phyloP scores from a whole-genome alignment of 2,113 vertebrate genomes.

The Eupsittula cactorum region DNA sequence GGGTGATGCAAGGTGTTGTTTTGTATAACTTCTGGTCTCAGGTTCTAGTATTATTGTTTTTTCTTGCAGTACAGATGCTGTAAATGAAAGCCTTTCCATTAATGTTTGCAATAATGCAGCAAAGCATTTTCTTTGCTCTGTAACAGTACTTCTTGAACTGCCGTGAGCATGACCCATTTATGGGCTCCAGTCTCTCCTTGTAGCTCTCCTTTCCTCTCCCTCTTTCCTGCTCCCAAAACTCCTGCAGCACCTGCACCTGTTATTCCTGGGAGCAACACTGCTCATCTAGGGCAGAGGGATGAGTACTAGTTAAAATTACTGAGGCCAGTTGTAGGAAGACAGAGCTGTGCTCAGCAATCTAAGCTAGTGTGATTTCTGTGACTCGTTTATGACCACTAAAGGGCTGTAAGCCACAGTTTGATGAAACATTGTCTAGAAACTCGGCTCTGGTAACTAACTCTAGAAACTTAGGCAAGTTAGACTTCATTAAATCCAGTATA shows the following conservation, averaged over 20 bases:
- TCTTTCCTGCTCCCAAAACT: not conserved
- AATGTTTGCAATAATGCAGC: not conserved
- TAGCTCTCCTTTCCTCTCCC: not conserved
- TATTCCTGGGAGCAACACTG: not conserved
- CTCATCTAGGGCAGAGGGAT: not conserved
- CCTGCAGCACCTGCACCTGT: not conserved
- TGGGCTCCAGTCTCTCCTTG: not conserved
- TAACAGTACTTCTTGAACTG: not conserved
- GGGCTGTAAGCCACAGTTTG: not conserved
- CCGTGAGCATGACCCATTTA: not conserved
- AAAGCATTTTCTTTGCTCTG: not conserved
- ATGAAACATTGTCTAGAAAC: not conserved
- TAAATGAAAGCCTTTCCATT: not conserved
- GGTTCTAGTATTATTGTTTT: not conserved
- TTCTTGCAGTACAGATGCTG: not conserved
- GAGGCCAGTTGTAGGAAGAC: not conserved
- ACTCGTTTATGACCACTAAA: not conserved
- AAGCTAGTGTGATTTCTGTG: not conserved
- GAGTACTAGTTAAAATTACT: not conserved
- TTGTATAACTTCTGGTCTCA: not conserved
- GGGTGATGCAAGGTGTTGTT: not conserved
- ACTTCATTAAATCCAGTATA: not conserved
- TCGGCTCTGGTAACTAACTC: accelerated
- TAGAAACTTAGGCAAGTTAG: not conserved
- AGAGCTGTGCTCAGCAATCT: not conserved